Percentiles rank a stretch among this genome's conserved stretches.
Evolutionary conservation across 2,113 vertebrate species (phyloP).

Genomic region (Podarcis raffonei): DNA sequence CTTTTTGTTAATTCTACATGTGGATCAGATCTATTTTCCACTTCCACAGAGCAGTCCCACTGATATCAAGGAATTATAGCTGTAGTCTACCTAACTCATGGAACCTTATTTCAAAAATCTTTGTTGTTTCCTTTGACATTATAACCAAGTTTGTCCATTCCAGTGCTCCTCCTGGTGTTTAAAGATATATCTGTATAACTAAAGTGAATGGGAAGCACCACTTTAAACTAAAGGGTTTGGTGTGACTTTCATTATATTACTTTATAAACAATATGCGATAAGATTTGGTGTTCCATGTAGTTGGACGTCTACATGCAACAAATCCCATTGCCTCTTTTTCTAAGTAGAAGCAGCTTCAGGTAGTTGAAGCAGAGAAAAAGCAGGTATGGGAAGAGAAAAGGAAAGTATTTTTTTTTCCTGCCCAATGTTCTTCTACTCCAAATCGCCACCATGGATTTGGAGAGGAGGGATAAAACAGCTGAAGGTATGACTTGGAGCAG

Average conservation of each 20-base stretch:
- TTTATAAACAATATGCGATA: background rate
- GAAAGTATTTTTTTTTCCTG: background rate
- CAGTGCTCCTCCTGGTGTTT: background rate
- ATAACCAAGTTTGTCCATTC: background rate
- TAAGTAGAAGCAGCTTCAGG: background rate
- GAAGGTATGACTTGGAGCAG: background rate
- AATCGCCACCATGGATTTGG: background rate
- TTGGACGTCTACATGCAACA: background rate
- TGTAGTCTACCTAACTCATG: too few relatives aligned
- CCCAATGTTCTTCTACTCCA: background rate
- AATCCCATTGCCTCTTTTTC: background rate
- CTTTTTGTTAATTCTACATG: too few relatives aligned
- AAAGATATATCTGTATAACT: background rate
- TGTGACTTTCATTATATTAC: background rate
- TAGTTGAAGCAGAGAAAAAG: background rate
- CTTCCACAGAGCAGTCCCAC: too few relatives aligned
- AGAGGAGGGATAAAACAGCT: background rate
- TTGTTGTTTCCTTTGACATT: background rate
- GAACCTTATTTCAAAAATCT: background rate
- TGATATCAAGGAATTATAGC: too few relatives aligned
- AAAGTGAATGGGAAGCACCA: background rate
- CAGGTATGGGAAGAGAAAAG: background rate
- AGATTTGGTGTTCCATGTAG: background rate
- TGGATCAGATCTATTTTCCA: too few relatives aligned
- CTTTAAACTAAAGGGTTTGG: background rate